Conservation (phyloP, 2,888 invertebrate genomes). For the Molorchus minor region DNA sequence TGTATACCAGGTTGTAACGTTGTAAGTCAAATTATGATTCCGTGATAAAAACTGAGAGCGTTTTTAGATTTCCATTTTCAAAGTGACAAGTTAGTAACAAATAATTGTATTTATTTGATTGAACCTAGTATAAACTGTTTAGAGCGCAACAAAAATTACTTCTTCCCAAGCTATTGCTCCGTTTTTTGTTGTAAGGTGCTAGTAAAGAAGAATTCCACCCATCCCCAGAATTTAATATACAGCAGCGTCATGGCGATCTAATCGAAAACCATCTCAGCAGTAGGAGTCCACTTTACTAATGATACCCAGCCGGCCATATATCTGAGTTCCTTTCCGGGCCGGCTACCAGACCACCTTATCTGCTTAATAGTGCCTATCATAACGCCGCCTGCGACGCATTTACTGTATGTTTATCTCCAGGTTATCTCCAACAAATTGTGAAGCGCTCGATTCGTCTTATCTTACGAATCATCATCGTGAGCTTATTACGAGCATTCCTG, state of each 20-base stretch:
- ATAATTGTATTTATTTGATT: too few relatives aligned
- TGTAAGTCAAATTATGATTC: too few relatives aligned
- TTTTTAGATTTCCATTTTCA: too few relatives aligned
- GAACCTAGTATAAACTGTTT: too few relatives aligned
- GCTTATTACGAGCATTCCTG: constrained; percentile 21
- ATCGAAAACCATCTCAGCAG: constrained; percentile 5
- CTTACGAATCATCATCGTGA: constrained; percentile 11
- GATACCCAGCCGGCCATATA: background rate
- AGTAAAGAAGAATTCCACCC: constrained; percentile 4
- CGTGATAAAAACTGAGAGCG: too few relatives aligned
- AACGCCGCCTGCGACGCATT: constrained; percentile 3
- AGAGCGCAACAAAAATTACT: too few relatives aligned
- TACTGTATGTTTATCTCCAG: too few relatives aligned
- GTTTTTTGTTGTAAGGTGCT: too few relatives aligned
- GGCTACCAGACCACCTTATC: constrained; percentile 15
- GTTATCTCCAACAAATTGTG: constrained; percentile 20
- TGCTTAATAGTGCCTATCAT: constrained; percentile 11
- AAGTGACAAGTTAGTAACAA: too few relatives aligned
- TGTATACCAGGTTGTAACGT: too few relatives aligned
- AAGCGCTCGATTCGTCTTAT: constrained; percentile 16
- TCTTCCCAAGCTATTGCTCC: too few relatives aligned
- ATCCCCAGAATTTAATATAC: background rate
- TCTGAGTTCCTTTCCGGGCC: constrained; percentile 16
- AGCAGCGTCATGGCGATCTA: background rate
- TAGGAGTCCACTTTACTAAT: constrained; percentile 1